phyloP scores from a whole-genome alignment of 2,113 vertebrate species.

The Catharus fuscescens region DNA sequence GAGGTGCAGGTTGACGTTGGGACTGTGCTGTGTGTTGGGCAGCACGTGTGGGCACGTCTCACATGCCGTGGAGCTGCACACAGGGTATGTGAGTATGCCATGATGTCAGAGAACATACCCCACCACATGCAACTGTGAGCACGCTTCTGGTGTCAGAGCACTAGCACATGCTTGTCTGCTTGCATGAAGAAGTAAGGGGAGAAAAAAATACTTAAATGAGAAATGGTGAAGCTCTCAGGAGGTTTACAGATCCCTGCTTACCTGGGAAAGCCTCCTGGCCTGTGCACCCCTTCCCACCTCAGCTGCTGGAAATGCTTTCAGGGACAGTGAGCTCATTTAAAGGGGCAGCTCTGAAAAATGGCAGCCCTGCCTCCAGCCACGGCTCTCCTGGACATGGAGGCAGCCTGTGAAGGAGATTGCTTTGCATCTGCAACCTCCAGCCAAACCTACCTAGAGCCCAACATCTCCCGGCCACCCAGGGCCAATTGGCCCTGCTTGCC shows the following conservation, averaged over 20 bases:
- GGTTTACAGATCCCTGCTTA: not conserved
- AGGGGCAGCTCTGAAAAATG: conserved; percentile 8
- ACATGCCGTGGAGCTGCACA: not conserved
- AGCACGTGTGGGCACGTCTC: not conserved
- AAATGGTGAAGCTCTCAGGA: not conserved
- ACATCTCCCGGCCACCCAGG: not conserved
- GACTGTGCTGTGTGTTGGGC: not conserved
- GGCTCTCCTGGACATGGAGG: not conserved
- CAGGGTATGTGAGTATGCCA: not conserved
- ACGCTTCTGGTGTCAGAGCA: not conserved
- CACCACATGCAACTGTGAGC: not conserved
- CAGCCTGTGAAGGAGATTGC: not conserved
- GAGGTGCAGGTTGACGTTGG: not conserved
- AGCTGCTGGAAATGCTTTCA: conserved; percentile 20
- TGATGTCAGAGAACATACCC: conserved; percentile 35
- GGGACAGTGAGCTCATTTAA: conserved; percentile 30
- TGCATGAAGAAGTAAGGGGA: not conserved
- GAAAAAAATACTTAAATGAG: not conserved
- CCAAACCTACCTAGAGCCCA: not conserved
- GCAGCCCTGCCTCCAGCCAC: not conserved
- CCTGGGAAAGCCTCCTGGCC: not conserved
- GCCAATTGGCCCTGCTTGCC: not conserved
- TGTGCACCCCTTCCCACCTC: not conserved
- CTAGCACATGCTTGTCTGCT: not conserved
- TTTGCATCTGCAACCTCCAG: not conserved